Conservation (phyloP, 2,797 vertebrate species). For the Halcyon chelicuti region DNA sequence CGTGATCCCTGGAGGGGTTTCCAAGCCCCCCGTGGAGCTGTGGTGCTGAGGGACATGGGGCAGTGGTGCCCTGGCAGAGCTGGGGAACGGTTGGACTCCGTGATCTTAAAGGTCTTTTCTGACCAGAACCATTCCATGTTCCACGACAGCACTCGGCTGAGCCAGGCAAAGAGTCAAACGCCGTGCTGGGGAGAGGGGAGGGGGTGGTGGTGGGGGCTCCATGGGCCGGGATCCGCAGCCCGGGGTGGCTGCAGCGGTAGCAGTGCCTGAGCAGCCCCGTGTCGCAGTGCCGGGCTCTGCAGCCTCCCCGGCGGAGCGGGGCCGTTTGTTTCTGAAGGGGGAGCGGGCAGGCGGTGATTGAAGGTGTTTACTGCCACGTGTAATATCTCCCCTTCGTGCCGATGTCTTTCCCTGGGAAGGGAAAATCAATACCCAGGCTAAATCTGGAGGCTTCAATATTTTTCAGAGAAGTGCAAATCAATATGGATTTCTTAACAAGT, state of each 20-base stretch:
- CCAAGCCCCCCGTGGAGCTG: not conserved
- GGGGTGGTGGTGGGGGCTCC: not conserved
- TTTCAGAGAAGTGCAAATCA: slow-evolving; percentile 60
- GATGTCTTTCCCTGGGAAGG: slow-evolving; percentile 38
- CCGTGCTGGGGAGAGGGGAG: not conserved
- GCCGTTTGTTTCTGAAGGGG: not conserved
- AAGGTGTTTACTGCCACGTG: slow-evolving; percentile 50
- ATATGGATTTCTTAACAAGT: slow-evolving; percentile 70
- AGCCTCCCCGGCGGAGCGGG: not conserved
- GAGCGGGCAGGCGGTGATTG: not conserved
- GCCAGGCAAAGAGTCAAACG: rapidly evolving
- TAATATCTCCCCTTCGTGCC: slow-evolving; percentile 33
- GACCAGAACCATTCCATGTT: not conserved
- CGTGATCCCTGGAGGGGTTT: not conserved
- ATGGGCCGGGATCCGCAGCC: not conserved
- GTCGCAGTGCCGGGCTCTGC: not conserved
- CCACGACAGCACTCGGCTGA: rapidly evolving
- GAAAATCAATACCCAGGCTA: slow-evolving; percentile 63
- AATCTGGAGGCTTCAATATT: slow-evolving; percentile 57
- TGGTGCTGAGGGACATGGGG: not conserved
- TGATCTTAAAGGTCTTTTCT: not conserved
- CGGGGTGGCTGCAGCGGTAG: not conserved
- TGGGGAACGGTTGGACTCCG: not conserved
- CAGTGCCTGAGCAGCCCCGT: rapidly evolving
- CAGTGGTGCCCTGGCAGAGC: not conserved